phyloP scores from a whole-genome alignment of 2,113 vertebrate genomes.

The Oxyruncus cristatus region DNA sequence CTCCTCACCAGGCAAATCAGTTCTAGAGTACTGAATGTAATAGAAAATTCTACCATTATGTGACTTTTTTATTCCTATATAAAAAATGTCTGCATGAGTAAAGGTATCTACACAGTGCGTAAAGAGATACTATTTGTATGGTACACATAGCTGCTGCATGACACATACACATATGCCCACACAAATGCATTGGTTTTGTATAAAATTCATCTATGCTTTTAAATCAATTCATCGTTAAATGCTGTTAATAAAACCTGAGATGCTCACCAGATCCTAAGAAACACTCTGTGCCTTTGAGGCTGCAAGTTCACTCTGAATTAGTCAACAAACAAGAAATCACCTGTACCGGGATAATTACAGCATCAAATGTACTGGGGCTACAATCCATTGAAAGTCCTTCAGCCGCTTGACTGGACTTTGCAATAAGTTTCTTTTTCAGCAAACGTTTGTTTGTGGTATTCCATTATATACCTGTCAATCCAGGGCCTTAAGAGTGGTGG shows the following conservation, averaged over 20 bases:
- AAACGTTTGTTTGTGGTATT: conserved; percentile 6
- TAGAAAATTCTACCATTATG: not conserved
- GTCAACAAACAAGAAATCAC: not conserved
- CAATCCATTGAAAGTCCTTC: not conserved
- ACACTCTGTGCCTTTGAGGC: not conserved
- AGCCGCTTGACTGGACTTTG: not conserved
- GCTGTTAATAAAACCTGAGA: not conserved
- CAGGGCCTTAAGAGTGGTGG: not conserved
- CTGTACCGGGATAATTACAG: not conserved
- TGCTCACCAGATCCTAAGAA: not conserved
- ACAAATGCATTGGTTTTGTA: not conserved
- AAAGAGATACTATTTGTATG: not conserved
- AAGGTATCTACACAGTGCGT: not conserved
- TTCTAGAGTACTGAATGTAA: not conserved
- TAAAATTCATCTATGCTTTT: not conserved
- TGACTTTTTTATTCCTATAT: not conserved
- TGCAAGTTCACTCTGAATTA: not conserved
- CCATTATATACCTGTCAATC: conserved; percentile 26
- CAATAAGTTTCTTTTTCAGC: not conserved
- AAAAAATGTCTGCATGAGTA: not conserved
- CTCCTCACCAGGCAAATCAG: not conserved
- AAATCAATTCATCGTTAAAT: not conserved
- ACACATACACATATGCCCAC: fast-evolving
- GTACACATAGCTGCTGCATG: not conserved
- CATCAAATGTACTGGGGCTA: not conserved